Conservation (phyloP, 2,888 invertebrate genomes). For the Acanthopleura granulata region DNA sequence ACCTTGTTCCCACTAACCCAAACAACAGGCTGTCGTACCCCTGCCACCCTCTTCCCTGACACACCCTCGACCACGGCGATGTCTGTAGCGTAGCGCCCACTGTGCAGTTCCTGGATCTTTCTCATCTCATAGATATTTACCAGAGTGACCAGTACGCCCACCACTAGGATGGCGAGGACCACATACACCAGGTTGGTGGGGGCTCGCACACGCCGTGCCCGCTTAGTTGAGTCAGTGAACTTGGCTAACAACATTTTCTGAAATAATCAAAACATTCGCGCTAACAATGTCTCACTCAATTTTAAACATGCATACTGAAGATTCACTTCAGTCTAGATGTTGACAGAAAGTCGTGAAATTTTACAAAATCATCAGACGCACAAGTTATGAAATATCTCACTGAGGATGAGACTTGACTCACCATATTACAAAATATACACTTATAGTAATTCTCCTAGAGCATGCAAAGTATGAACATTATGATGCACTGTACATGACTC, state of each 20-base stretch:
- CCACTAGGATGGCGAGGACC: constrained; percentile 43
- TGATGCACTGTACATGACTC: too few relatives aligned
- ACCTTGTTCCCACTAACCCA: constrained; percentile 55
- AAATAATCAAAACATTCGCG: neutral
- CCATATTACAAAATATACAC: too few relatives aligned
- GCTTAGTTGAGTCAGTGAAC: neutral
- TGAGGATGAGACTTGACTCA: too few relatives aligned
- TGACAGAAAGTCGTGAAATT: too few relatives aligned
- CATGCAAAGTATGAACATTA: too few relatives aligned
- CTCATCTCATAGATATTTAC: constrained; percentile 64
- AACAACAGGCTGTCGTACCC: constrained; percentile 37
- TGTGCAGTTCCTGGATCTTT: constrained; percentile 56
- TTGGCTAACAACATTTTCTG: neutral
- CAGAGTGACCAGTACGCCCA: constrained; percentile 54
- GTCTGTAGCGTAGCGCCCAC: constrained; percentile 24
- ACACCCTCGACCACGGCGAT: constrained; percentile 38
- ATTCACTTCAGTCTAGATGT: too few relatives aligned
- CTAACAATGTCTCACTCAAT: too few relatives aligned
- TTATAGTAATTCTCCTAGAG: too few relatives aligned
- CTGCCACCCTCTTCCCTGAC: constrained; percentile 26
- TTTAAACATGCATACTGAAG: too few relatives aligned
- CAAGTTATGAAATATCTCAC: too few relatives aligned
- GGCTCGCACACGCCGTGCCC: constrained; percentile 1
- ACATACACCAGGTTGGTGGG: constrained; percentile 37
- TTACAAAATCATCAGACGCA: too few relatives aligned